These are phyloP conservation scores for Mellilla xanthometata DNA, from an alignment of 2,888 invertebrate genomes.

Conservation along the genomic window DNA sequence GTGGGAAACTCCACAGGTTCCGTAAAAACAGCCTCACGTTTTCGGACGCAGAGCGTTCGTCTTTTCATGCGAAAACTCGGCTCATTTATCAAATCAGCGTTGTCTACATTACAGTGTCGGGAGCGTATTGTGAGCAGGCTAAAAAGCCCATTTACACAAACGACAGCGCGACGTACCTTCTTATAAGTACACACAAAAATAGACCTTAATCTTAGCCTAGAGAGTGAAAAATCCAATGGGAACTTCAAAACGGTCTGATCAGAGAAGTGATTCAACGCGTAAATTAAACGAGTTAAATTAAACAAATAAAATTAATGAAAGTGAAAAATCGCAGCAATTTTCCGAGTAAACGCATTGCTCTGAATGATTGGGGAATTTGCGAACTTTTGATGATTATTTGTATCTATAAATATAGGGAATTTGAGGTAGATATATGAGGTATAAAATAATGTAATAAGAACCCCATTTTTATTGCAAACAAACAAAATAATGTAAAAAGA, in stretches of 20 bases:
- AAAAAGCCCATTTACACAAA: conserved; percentile 66
- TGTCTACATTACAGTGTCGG: conserved; percentile 66
- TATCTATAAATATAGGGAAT: too few species aligned
- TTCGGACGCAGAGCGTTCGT: conserved; percentile 53
- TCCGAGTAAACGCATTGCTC: conserved; percentile 52
- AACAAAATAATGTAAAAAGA: too few species aligned
- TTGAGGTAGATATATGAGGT: too few species aligned
- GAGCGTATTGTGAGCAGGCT: conserved; percentile 66
- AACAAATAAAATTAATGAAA: conserved; percentile 66
- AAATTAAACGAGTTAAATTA: conserved; percentile 68
- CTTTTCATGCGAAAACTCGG: conserved; percentile 66
- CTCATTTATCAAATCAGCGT: conserved; percentile 75
- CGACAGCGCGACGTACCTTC: conserved; percentile 45
- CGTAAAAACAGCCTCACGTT: conserved; percentile 54
- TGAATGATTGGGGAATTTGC: conserved; percentile 35
- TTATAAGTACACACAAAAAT: conserved; percentile 47
- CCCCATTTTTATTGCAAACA: too few species aligned
- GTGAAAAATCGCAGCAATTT: conserved; percentile 58
- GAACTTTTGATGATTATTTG: conserved; percentile 23
- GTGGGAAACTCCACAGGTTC: conserved; percentile 50
- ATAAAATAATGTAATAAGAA: too few species aligned
- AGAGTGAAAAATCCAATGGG: conserved; percentile 26
- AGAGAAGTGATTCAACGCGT: conserved; percentile 57
- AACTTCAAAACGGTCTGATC: conserved; percentile 42
- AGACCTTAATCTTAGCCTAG: conserved; percentile 42